These are phyloP conservation scores for Acanthisitta chloris DNA, from an alignment of 2,113 vertebrate species.

Conservation along the genomic window DNA sequence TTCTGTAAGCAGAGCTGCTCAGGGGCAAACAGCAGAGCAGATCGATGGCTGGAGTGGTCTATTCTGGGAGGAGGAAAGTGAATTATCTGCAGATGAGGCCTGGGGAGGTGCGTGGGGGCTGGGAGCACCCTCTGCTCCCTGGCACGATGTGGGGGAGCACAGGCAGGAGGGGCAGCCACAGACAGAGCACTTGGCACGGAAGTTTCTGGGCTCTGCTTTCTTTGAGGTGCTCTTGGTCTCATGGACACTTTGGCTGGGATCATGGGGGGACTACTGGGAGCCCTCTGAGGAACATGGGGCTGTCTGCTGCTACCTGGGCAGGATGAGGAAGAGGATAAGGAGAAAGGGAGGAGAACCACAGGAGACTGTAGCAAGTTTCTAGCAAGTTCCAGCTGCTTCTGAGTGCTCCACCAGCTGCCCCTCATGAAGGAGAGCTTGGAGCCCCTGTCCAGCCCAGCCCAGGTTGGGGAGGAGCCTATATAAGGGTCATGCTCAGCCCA, in stretches of 20 bases:
- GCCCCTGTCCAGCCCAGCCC: background rate
- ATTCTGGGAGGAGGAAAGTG: background rate
- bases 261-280: background rate
- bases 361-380: background rate
- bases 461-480: background rate
- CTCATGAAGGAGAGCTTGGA: background rate
- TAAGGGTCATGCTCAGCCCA: background rate
- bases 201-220: background rate
- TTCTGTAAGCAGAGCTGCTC: background rate
- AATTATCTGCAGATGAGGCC: background rate
- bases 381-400: background rate
- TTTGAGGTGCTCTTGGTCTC: background rate
- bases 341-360: background rate
- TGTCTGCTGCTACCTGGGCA: background rate
- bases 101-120: background rate
- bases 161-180: background rate
- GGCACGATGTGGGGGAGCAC: rapidly evolving
- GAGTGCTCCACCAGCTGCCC: background rate
- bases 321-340: background rate
- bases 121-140: background rate
- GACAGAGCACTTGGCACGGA: background rate
- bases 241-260: background rate
- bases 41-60: background rate
- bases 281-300: background rate
- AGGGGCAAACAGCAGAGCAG: constrained; percentile 4